Percentiles rank a stretch among this genome's conserved stretches.
These are phyloP conservation scores for Pogonognathellus flavescens DNA, from an alignment of 1,140 invertebrate genomes.

Conservation along the genomic window DNA sequence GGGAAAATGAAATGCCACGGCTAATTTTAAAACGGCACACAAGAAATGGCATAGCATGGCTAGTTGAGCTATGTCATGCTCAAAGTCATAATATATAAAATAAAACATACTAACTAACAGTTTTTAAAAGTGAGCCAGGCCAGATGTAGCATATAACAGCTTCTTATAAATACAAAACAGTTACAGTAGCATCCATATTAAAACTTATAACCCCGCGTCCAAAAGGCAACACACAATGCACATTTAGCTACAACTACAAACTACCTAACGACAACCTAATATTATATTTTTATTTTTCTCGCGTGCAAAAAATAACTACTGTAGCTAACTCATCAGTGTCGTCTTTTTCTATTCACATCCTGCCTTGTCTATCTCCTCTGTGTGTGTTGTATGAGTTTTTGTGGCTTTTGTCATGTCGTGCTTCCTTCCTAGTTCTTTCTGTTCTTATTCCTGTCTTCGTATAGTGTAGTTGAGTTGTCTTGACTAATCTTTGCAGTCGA, in stretches of 20 bases:
- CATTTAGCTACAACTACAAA: neutral
- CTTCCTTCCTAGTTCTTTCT: neutral
- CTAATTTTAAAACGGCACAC: constrained; percentile 21
- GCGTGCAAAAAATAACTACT: constrained; percentile 13
- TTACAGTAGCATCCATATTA: no score
- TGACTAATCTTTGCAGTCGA: neutral
- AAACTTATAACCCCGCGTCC: neutral
- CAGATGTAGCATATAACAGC: no score
- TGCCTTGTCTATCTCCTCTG: neutral
- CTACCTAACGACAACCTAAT: neutral
- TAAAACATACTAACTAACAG: no score
- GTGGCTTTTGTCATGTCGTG: neutral
- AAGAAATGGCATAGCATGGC: constrained; percentile 10
- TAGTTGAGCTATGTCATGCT: neutral
- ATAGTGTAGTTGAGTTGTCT: neutral
- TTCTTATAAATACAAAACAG: no score
- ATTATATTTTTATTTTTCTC: constrained; percentile 47
- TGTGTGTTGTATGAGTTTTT: neutral
- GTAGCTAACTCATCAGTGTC: constrained; percentile 46
- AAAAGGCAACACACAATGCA: neutral
- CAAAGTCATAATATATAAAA: no score
- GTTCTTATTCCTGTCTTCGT: neutral
- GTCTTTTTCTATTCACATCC: constrained; percentile 30
- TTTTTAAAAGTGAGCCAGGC: neutral
- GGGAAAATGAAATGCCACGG: constrained; percentile 26